Conservation (phyloP, 2,797 vertebrate species). For the Gymnopithys bicolor region DNA sequence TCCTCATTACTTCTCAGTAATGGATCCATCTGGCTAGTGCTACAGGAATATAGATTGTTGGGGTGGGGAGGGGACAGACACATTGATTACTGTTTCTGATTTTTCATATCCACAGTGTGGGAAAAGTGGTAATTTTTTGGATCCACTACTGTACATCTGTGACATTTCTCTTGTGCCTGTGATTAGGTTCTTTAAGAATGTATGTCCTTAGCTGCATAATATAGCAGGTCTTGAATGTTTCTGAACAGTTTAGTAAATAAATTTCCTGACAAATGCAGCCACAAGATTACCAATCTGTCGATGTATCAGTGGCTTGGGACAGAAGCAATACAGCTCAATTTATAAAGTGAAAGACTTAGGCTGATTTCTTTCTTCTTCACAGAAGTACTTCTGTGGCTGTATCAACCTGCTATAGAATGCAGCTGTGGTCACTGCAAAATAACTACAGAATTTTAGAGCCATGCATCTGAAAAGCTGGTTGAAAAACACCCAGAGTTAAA, state of each 20-base stretch:
- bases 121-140: slow-evolving; percentile 22
- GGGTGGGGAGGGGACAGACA: background rate
- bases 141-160: slow-evolving; percentile 73
- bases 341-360: background rate
- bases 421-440: slow-evolving; percentile 36
- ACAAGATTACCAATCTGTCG: background rate
- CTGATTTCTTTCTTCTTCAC: background rate
- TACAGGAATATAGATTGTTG: background rate
- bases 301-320: background rate
- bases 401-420: slow-evolving; percentile 43
- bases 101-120: background rate
- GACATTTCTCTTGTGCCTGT: background rate
- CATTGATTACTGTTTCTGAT: background rate
- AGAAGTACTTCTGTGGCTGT: background rate
- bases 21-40: slow-evolving; percentile 62
- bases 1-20: slow-evolving; percentile 68
- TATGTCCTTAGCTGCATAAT: slow-evolving; percentile 42
- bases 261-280: background rate
- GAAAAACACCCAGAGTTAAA: background rate
- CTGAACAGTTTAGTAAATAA: background rate
- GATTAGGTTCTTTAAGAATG: background rate
- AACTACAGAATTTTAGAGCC: slow-evolving; percentile 38
- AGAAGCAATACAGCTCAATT: background rate
- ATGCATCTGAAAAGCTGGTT: slow-evolving; percentile 58
- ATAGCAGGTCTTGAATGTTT: background rate